Conservation (phyloP, 2,797 vertebrate genomes). For the Emys orbicularis region DNA sequence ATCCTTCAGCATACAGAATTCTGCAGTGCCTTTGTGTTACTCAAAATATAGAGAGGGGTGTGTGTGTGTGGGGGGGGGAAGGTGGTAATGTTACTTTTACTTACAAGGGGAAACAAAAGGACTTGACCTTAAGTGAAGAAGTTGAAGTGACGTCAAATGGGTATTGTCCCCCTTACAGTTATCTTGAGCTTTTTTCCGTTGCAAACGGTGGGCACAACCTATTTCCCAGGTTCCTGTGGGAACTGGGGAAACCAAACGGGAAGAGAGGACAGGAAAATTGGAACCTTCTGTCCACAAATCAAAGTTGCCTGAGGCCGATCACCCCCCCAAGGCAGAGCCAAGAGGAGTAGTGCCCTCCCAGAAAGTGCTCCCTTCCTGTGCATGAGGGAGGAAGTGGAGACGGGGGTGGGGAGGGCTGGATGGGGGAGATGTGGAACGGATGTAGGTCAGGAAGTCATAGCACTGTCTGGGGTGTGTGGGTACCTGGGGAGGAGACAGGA, state of each 20-base stretch:
- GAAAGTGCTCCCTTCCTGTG: slow-evolving; percentile 40
- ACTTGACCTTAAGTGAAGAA: not conserved
- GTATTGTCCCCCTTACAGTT: slow-evolving; percentile 50
- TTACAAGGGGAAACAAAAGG: not conserved
- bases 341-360: slow-evolving; percentile 32
- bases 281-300: slow-evolving; percentile 64
- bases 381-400: not conserved
- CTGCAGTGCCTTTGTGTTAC: not conserved
- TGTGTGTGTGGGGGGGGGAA: accelerated
- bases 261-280: slow-evolving; percentile 75
- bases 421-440: slow-evolving; percentile 8
- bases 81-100: not conserved
- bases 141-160: slow-evolving; percentile 64
- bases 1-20: not conserved
- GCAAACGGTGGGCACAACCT: slow-evolving; percentile 52
- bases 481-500: not conserved
- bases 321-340: not conserved
- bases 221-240: slow-evolving; percentile 83
- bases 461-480: not conserved
- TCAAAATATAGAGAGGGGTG: not conserved
- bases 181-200: slow-evolving; percentile 71
- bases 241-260: slow-evolving; percentile 74
- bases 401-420: not conserved
- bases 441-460: not conserved
- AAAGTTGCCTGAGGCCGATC: slow-evolving; percentile 34